phyloP scores from a whole-genome alignment of 2,113 vertebrate genomes.

The Melanerpes formicivorus region DNA sequence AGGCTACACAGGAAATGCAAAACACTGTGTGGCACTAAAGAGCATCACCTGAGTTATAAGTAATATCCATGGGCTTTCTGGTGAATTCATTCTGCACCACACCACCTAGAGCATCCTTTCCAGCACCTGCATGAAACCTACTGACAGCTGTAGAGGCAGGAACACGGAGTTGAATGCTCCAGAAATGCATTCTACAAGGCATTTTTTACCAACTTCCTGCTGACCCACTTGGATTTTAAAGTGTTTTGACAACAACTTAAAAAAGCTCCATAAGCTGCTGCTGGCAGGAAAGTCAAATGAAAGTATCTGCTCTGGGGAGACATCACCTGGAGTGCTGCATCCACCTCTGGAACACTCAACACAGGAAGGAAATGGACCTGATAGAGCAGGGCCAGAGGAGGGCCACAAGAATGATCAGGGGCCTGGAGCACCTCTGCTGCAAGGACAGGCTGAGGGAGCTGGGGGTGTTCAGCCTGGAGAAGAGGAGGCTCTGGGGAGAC shows the following conservation, averaged over 20 bases:
- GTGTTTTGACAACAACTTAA: background rate
- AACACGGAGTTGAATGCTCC: background rate
- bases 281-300: background rate
- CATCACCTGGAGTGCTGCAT: too few relatives aligned
- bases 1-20: background rate
- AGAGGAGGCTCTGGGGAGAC: too few relatives aligned
- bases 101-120: background rate
- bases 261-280: background rate
- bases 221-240: background rate
- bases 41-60: fast-evolving
- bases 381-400: too few relatives aligned
- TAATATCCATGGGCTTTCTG: background rate
- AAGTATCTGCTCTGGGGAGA: background rate
- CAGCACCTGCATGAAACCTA: background rate
- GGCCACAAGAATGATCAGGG: too few relatives aligned
- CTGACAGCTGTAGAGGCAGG: background rate
- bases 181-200: background rate
- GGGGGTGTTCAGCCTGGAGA: too few relatives aligned
- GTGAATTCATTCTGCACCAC: background rate
- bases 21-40: background rate
- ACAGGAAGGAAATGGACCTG: too few relatives aligned
- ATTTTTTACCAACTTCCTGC: background rate
- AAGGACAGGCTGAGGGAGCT: too few relatives aligned
- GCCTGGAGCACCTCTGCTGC: too few relatives aligned
- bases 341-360: too few relatives aligned